phyloP scores from a whole-genome alignment of 1,140 invertebrate genomes.

The Phymastichus coffea region DNA sequence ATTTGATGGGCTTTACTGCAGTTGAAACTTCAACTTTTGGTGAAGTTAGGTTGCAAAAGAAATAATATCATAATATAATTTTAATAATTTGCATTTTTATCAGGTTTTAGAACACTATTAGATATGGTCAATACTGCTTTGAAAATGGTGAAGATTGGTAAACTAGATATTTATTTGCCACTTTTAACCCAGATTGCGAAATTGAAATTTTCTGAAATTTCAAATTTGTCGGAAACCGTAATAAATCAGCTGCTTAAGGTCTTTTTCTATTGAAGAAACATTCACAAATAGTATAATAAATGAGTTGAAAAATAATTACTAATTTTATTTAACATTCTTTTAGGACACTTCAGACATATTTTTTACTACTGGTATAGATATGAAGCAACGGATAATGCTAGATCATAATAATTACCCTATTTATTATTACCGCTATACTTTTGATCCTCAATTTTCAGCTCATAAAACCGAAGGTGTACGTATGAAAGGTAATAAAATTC shows the following conservation, averaged over 20 bases:
- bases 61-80: not conserved
- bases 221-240: not conserved
- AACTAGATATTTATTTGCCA: not conserved
- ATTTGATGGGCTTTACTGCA: conserved; percentile 62
- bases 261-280: too few species aligned
- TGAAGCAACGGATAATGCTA: conserved; percentile 3
- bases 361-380: conserved; percentile 20
- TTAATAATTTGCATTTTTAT: not conserved
- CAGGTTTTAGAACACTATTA: not conserved
- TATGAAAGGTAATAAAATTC: conserved; percentile 13
- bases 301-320: not conserved
- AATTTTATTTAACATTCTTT: not conserved
- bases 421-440: conserved; percentile 19
- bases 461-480: not conserved
- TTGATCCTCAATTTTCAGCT: conserved; percentile 1
- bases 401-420: conserved; percentile 2
- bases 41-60: conserved; percentile 47
- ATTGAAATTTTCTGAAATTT: too few species aligned
- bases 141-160: not conserved
- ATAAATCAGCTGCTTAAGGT: not conserved
- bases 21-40: conserved; percentile 62
- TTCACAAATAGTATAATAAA: not conserved
- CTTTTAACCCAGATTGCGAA: not conserved
- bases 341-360: conserved; percentile 13
- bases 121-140: not conserved